Evolutionary conservation across 2,888 invertebrate genomes (phyloP), one percentile per base, ranked within the genome.

Genomic region (Petrolisthes cinctipes): DNA sequence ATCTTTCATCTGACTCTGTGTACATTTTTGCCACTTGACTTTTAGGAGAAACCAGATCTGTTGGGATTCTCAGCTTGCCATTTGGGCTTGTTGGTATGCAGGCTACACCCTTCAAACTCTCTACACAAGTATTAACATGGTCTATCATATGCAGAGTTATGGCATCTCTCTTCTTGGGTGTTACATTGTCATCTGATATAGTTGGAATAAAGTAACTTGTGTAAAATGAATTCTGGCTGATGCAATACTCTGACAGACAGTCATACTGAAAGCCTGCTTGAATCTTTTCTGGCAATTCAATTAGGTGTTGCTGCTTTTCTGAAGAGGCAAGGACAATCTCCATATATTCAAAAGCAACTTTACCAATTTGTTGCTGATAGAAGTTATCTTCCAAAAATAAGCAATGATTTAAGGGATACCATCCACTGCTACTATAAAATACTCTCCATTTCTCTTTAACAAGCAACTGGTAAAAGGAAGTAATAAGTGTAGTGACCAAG

Each of bases 1-100:
- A 86, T n/a, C 82, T 86, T 51, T 86, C 86, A 76, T 86, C 86
- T 37, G n/a, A 20, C 17, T 23, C 78, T n/a, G 20, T 37, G 23
- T 76, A 86, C 82, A 86, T 51, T 53, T 1, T 4, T 68, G 86
- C 82, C 61, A 82, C 20, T 68, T 37, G 14, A 9, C 7, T 9
- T 9, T 56, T 71, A 7, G 86, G 86, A 5, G 56, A n/a, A 57
- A 86, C 37, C 51, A 86, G 78, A 4, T 86, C 76, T 6, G 7
- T 7, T 5, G 82, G 82, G 20, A 14, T 14, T 66, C 37, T 86
- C 9, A 82, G 78, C 14, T 20, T 78, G 20, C 82, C 82, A 17
- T 78, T 71, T 14, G 86, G 86, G 9, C 17, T 51, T 20, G 82
- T 86, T 14, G 86, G 82, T 75, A 86, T 86, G 56, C 82, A 82